Conservation (phyloP, 2,888 invertebrate species). For the Hydroisotoma schaefferi region DNA sequence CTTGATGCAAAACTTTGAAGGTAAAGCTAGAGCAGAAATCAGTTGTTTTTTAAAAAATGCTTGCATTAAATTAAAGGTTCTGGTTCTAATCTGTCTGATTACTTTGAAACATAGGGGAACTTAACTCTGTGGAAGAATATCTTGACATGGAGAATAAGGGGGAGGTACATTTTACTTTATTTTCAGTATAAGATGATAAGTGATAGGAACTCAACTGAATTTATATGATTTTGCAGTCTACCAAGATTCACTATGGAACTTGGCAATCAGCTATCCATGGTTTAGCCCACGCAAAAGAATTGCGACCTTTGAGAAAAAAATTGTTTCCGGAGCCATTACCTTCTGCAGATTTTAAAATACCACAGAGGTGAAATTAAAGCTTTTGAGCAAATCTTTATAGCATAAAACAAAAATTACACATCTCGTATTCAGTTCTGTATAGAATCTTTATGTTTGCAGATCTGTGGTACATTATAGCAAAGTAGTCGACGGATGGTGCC, state of each 20-base stretch:
- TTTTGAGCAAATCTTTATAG: not conserved
- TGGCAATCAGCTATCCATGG: conserved; percentile 85
- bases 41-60: not conserved
- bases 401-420: not conserved
- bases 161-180: too few relatives aligned
- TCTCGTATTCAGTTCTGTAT: too few relatives aligned
- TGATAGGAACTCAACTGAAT: too few relatives aligned
- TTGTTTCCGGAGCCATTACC: conserved; percentile 67
- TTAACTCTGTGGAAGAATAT: conserved; percentile 70
- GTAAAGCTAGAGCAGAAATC: conserved; percentile 50
- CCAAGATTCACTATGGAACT: conserved; percentile 74
- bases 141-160: conserved; percentile 56
- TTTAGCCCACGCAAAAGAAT: conserved; percentile 62
- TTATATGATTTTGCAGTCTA: conserved; percentile 51
- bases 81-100: not conserved
- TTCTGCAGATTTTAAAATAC: conserved; percentile 61
- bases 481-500: conserved; percentile 49
- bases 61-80: too few relatives aligned
- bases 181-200: too few relatives aligned
- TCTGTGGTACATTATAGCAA: conserved; percentile 57
- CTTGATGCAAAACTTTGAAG: conserved; percentile 71
- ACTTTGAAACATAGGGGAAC: conserved; percentile 56
- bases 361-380: conserved; percentile 55
- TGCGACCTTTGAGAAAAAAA: conserved; percentile 64
- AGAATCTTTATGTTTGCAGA: not conserved